phyloP scores from a whole-genome alignment of 2,113 vertebrate species.

The Larimichthys polyactis region DNA sequence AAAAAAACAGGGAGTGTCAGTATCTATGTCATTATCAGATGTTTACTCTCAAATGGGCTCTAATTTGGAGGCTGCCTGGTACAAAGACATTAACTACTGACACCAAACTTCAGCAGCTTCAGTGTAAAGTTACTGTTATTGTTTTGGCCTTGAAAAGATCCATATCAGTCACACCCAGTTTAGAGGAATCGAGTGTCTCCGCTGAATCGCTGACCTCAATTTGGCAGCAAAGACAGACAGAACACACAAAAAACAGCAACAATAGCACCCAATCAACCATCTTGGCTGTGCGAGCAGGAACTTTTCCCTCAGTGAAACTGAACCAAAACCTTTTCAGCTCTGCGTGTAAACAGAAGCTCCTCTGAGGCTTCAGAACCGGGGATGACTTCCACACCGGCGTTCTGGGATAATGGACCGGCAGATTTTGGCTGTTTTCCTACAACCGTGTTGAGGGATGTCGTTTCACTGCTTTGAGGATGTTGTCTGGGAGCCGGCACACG shows the following conservation, averaged over 20 bases:
- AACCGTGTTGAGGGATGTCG: neutral
- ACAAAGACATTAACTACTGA: neutral
- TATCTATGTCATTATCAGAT: neutral
- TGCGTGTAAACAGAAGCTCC: slow-evolving; percentile 8
- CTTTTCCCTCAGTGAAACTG: neutral
- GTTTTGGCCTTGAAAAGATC: slow-evolving; percentile 7
- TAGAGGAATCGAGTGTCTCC: slow-evolving; percentile 33
- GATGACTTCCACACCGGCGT: neutral
- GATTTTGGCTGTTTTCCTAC: neutral
- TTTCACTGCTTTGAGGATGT: neutral
- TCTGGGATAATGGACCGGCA: neutral
- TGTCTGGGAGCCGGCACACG: slow-evolving; percentile 25
- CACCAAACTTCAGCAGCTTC: neutral
- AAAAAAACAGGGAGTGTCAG: neutral
- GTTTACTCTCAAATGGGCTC: neutral
- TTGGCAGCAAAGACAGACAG: neutral
- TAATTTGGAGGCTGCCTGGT: neutral
- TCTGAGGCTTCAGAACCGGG: neutral
- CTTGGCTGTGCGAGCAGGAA: neutral
- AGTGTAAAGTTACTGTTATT: slow-evolving; percentile 31
- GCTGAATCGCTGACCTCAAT: slow-evolving; percentile 39
- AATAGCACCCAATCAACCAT: neutral
- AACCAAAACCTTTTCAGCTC: neutral
- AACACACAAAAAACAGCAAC: neutral
- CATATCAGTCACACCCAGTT: slow-evolving; percentile 8